Evolutionary conservation across 1,140 invertebrate species (phyloP).

Genomic region (Aphis gossypii): DNA sequence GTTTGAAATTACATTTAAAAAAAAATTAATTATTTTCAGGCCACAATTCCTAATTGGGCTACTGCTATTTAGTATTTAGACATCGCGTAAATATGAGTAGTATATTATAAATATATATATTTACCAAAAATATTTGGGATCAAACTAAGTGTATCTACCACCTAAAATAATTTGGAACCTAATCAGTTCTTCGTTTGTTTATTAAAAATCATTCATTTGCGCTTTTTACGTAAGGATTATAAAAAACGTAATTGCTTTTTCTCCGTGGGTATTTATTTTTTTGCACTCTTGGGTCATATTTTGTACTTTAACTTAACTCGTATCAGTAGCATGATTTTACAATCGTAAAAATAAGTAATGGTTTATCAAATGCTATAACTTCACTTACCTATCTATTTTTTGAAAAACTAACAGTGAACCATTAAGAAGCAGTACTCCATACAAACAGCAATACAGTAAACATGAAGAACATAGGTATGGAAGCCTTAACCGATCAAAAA

Average conservation of each 20-base stretch:
- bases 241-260: neutral
- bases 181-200: neutral
- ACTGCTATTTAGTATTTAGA: neutral
- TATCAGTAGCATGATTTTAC: neutral
- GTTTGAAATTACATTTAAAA: no score
- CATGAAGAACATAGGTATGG: slow-evolving; percentile 50
- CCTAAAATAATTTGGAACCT: neutral
- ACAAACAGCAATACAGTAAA: slow-evolving; percentile 53
- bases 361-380: neutral
- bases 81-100: no score
- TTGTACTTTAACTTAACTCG: neutral
- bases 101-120: no score
- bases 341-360: neutral
- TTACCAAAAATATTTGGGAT: neutral
- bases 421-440: slow-evolving; percentile 43
- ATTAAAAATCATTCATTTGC: no score
- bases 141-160: neutral
- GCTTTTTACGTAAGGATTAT: neutral
- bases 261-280: no score
- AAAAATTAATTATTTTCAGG: neutral
- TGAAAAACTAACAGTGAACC: slow-evolving; percentile 48
- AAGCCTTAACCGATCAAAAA: slow-evolving; percentile 38
- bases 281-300: neutral
- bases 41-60: neutral
- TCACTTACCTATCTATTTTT: neutral